These are phyloP conservation scores for Trachops cirrhosus DNA, from an alignment of 2,797 vertebrate genomes.

Conservation along the genomic window DNA sequence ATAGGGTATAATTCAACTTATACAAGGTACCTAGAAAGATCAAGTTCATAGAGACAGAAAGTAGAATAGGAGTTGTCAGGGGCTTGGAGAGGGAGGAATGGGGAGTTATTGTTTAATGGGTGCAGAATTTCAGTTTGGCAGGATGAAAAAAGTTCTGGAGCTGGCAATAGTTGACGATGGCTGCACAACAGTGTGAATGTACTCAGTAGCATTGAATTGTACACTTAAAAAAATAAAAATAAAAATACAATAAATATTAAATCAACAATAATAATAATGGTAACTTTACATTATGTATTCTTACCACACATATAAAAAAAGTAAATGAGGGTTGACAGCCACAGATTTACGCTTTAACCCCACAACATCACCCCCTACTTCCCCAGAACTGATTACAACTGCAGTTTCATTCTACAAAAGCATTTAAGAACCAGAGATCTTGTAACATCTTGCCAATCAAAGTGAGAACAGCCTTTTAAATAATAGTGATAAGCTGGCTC, in stretches of 20 bases:
- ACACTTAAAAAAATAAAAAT: neutral
- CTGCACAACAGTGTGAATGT: neutral
- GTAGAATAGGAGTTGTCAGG: neutral
- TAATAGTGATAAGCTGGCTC: neutral
- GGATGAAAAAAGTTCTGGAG: neutral
- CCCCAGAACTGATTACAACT: neutral
- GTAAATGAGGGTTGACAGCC: neutral
- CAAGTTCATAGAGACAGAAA: neutral
- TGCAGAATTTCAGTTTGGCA: neutral
- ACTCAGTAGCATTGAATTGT: neutral
- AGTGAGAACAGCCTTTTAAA: neutral
- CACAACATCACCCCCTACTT: rapidly evolving
- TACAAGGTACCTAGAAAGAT: neutral
- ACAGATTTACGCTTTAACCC: neutral
- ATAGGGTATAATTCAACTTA: neutral
- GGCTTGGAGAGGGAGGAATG: neutral
- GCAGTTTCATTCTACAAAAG: neutral
- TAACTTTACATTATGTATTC: neutral
- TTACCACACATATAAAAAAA: neutral
- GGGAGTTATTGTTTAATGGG: neutral
- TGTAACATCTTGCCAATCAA: neutral
- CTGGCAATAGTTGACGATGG: neutral
- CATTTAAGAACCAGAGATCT: neutral
- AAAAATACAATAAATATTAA: neutral
- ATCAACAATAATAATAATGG: neutral